Conservation (phyloP, 2,888 invertebrate genomes). For the Pandemis heparana region DNA sequence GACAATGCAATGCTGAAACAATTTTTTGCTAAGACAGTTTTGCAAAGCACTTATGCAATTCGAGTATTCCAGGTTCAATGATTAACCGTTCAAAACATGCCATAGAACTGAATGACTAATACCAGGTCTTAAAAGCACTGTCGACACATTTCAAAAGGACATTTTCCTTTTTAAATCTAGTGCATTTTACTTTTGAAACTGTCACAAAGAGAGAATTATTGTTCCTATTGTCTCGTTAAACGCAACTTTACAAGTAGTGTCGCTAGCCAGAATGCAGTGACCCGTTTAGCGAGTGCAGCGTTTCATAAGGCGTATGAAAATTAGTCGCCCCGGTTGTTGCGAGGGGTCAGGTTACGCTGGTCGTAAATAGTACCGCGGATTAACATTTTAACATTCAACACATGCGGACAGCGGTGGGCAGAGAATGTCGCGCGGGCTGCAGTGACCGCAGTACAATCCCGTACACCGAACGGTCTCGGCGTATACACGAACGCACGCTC, state of each 20-base stretch:
- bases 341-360: slow-evolving; percentile 59
- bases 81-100: slow-evolving; percentile 22
- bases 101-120: slow-evolving; percentile 1
- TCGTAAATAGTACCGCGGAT: slow-evolving; percentile 66
- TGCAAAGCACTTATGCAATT: slow-evolving; percentile 37
- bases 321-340: slow-evolving; percentile 43
- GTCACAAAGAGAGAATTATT: slow-evolving; percentile 14
- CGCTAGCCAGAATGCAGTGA: slow-evolving; percentile 24
- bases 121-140: background rate
- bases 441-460: slow-evolving; percentile 77
- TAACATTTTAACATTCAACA: slow-evolving; percentile 68
- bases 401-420: slow-evolving; percentile 73
- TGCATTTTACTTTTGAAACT: slow-evolving; percentile 20
- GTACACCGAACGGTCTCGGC: slow-evolving; percentile 78
- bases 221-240: slow-evolving; percentile 30
- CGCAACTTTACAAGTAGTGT: slow-evolving; percentile 29
- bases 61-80: slow-evolving; percentile 17
- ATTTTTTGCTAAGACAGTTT: slow-evolving; percentile 30
- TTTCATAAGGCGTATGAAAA: slow-evolving; percentile 28
- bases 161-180: slow-evolving; percentile 24
- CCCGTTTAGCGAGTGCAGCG: slow-evolving; percentile 21
- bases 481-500: slow-evolving; percentile 73
- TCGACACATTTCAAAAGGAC: slow-evolving; percentile 20
- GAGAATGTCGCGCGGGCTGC: slow-evolving; percentile 65
- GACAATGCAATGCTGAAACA: slow-evolving; percentile 22